phyloP scores from a whole-genome alignment of 2,888 invertebrate species.

The Orchesella flavescens region DNA sequence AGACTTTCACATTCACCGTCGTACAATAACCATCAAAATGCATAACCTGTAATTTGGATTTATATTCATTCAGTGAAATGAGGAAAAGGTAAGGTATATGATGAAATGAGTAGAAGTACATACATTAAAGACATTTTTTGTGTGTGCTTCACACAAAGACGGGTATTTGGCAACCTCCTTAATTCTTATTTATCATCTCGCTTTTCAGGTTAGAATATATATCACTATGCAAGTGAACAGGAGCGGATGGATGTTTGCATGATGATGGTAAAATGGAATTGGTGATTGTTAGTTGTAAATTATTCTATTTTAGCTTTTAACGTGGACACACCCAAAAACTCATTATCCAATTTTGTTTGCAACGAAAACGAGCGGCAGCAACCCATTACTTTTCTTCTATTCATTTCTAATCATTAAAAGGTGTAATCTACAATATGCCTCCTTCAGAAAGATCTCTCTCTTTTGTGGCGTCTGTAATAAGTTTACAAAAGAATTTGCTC shows the following conservation, averaged over 20 bases:
- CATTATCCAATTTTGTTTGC: constrained; percentile 58
- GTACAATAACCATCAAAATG: no score
- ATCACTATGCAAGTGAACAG: constrained; percentile 11
- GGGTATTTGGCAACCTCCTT: constrained; percentile 15
- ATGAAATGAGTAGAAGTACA: background rate
- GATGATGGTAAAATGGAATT: constrained; percentile 9
- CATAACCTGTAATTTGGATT: no score
- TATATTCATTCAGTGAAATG: constrained; percentile 10
- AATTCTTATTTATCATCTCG: constrained; percentile 27
- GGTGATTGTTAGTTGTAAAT: constrained; percentile 46
- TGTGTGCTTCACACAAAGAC: background rate
- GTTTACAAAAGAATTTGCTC: background rate
- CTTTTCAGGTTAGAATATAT: constrained; percentile 22
- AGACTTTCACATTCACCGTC: no score
- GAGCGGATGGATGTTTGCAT: background rate
- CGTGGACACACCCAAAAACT: constrained; percentile 58
- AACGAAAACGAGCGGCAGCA: constrained; percentile 31
- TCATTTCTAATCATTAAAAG: constrained; percentile 51
- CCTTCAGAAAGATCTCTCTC: constrained; percentile 37
- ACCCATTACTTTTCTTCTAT: constrained; percentile 34
- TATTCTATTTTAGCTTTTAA: constrained; percentile 52
- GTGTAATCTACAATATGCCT: constrained; percentile 41
- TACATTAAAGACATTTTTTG: background rate
- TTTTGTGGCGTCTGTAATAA: background rate
- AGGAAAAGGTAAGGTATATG: background rate